These are phyloP conservation scores for Euthynnus affinis DNA, from an alignment of 2,797 vertebrate genomes.

Conservation along the genomic window DNA sequence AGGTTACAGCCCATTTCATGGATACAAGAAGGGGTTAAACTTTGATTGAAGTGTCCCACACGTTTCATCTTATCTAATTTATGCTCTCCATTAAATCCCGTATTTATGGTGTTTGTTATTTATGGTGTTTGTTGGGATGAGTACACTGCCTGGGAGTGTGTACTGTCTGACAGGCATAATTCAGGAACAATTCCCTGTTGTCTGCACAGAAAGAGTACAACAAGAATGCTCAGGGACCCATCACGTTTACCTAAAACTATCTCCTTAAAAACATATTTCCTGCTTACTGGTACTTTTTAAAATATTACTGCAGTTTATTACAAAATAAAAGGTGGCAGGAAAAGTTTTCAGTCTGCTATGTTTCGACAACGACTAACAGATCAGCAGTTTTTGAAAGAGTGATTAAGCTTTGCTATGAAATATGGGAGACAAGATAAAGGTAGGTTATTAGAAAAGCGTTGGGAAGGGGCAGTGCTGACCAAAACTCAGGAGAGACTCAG, in stretches of 20 bases:
- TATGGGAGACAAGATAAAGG: neutral
- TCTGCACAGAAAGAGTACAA: neutral
- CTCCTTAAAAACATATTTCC: neutral
- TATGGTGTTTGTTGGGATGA: slow-evolving; percentile 27
- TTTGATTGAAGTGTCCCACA: slow-evolving; percentile 29
- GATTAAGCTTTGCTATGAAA: slow-evolving; percentile 27
- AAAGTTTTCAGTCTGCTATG: neutral
- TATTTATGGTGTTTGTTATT: slow-evolving; percentile 47
- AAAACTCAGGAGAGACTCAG: too few species aligned
- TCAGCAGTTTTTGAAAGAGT: slow-evolving; percentile 47
- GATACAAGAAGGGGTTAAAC: neutral
- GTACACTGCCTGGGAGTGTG: neutral
- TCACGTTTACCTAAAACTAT: neutral
- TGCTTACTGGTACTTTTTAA: neutral
- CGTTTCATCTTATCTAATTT: slow-evolving; percentile 38
- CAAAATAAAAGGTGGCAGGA: too few species aligned
- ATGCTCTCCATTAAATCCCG: slow-evolving; percentile 35
- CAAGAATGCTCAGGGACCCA: neutral
- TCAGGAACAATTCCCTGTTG: slow-evolving; percentile 1
- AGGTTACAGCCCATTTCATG: neutral
- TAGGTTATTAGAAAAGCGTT: neutral
- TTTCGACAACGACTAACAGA: slow-evolving; percentile 24
- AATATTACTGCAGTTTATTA: too few species aligned
- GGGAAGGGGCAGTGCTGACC: too few species aligned
- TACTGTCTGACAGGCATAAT: slow-evolving; percentile 16